Conservation (phyloP, 2,113 vertebrate genomes). For the Pangasianodon hypophthalmus region DNA sequence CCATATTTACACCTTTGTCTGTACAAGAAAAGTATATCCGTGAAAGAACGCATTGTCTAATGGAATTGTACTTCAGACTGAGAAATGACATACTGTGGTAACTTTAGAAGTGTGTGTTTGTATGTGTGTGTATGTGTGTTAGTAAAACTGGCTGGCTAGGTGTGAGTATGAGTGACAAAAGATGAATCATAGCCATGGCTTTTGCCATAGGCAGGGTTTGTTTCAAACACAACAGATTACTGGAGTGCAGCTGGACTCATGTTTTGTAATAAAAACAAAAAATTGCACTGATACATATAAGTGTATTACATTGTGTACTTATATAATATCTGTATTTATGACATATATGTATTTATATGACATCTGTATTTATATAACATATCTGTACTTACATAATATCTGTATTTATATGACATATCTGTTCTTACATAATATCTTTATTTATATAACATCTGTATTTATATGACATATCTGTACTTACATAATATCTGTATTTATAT, state of each 20-base stretch:
- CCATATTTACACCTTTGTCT: slow-evolving; percentile 37
- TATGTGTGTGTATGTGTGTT: neutral
- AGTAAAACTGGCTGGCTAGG: neutral
- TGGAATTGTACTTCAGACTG: neutral
- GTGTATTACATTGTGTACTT: too few relatives aligned
- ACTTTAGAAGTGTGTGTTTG: neutral
- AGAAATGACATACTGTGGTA: neutral
- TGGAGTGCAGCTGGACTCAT: neutral
- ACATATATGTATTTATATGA: too few relatives aligned
- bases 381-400: too few relatives aligned
- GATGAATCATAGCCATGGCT: neutral
- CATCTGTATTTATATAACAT: too few relatives aligned
- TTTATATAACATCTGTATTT: too few relatives aligned
- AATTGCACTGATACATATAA: neutral
- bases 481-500: too few relatives aligned
- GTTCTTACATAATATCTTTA: too few relatives aligned
- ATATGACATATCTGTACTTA: too few relatives aligned
- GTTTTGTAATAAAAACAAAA: neutral
- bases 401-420: too few relatives aligned
- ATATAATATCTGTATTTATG: too few relatives aligned
- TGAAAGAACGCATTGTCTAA: neutral
- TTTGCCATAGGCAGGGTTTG: neutral
- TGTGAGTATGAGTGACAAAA: neutral
- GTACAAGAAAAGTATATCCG: neutral
- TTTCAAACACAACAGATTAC: neutral